These are phyloP conservation scores for Spermophilus dauricus DNA, from an alignment of 2,113 vertebrate species.

Conservation along the genomic window DNA sequence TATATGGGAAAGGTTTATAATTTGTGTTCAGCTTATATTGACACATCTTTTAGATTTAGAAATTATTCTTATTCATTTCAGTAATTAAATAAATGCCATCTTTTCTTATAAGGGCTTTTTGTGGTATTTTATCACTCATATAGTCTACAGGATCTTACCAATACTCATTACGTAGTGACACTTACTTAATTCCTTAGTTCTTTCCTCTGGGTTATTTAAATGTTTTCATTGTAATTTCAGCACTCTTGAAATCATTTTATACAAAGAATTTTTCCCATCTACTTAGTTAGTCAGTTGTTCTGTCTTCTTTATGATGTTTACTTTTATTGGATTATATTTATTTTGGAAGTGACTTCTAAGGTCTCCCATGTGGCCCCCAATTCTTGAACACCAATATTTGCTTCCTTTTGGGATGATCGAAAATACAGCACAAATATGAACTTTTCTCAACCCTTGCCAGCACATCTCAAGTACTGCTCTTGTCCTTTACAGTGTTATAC, in stretches of 20 bases:
- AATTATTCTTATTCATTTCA: not conserved
- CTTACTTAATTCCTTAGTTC: not conserved
- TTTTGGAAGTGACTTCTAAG: constrained; percentile 27
- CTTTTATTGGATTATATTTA: constrained; percentile 33
- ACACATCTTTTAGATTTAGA: not conserved
- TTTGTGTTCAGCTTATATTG: not conserved
- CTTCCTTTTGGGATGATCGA: constrained; percentile 41
- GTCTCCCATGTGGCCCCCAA: not conserved
- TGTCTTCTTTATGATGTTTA: not conserved
- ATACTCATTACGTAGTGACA: not conserved
- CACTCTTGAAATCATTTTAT: constrained; percentile 2
- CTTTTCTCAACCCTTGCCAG: constrained; percentile 40
- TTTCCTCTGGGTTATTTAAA: not conserved
- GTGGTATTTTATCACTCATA: not conserved
- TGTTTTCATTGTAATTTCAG: not conserved
- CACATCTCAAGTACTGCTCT: constrained; percentile 46
- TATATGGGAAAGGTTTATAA: not conserved
- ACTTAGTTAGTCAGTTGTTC: not conserved
- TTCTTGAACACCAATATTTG: constrained; percentile 41
- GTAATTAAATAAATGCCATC: not conserved
- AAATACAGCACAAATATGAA: constrained; percentile 32
- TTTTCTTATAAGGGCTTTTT: not conserved
- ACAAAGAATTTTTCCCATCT: not conserved
- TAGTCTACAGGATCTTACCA: not conserved
- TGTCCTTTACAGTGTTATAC: not conserved